These are phyloP conservation scores for Andrena marginata DNA, from an alignment of 2,888 invertebrate genomes.

Conservation along the genomic window DNA sequence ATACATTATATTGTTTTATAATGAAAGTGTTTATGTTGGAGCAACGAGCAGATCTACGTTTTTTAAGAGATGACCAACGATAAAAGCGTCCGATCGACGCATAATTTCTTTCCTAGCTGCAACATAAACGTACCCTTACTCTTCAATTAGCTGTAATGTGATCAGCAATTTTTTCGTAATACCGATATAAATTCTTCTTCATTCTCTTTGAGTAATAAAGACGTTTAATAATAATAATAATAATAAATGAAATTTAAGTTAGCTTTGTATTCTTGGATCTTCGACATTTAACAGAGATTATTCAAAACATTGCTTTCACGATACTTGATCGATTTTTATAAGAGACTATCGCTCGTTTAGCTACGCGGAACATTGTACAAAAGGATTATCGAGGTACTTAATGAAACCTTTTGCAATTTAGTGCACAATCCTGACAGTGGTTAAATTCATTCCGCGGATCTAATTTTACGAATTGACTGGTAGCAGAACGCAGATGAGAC, in stretches of 20 bases:
- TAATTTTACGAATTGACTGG: conserved; percentile 45
- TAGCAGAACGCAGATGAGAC: conserved; percentile 29
- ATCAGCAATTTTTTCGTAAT: background rate
- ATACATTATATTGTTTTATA: no score
- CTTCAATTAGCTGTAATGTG: conserved; percentile 20
- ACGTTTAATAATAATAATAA: no score
- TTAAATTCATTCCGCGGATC: conserved; percentile 27
- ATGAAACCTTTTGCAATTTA: background rate
- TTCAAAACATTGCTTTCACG: background rate
- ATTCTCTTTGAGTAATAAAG: no score
- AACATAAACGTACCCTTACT: no score
- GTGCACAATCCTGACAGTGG: conserved; percentile 28
- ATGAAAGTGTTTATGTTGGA: no score
- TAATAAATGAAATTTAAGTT: background rate
- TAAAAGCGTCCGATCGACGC: no score
- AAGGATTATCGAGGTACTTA: conserved; percentile 17
- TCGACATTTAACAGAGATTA: background rate
- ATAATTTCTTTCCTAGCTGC: no score
- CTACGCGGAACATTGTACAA: conserved; percentile 12
- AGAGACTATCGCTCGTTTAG: background rate
- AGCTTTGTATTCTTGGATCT: background rate
- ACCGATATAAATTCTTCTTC: no score
- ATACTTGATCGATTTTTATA: background rate
- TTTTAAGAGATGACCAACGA: no score
- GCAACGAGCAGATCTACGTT: no score